Evolutionary conservation across 2,888 invertebrate genomes (phyloP).

Genomic region (Sturmia bella): DNA sequence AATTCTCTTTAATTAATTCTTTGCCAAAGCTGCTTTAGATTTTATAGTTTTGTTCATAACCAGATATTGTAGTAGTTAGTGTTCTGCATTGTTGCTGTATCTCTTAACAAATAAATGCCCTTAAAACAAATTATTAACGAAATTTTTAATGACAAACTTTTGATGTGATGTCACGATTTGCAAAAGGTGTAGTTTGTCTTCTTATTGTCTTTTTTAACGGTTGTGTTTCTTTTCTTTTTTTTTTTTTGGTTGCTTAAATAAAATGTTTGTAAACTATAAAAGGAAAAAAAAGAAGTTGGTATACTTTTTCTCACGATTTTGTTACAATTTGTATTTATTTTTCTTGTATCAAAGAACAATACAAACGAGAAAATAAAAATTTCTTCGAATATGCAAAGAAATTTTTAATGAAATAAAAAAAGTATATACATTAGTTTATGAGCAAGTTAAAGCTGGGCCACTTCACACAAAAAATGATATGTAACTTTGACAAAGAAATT

Average conservation of each 20-base stretch:
- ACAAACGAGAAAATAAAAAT: constrained; percentile 4
- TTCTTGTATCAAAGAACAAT: constrained; percentile 3
- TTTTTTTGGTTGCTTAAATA: constrained; percentile 50
- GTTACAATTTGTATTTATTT: constrained; percentile 74
- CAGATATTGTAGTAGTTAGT: constrained; percentile 19
- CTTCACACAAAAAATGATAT: too few relatives aligned
- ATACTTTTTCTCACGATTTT: constrained; percentile 78
- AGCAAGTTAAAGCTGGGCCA: too few relatives aligned
- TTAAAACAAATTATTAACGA: constrained; percentile 81
- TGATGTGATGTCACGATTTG: constrained; percentile 81
- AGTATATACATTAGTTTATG: too few relatives aligned
- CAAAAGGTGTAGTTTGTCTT: constrained; percentile 73
- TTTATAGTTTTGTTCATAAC: constrained; percentile 17
- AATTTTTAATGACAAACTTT: constrained; percentile 81
- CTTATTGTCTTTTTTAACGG: constrained; percentile 50
- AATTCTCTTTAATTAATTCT: not conserved
- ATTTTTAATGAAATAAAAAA: constrained; percentile 7
- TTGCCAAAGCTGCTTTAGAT: constrained; percentile 4
- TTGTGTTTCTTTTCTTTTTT: constrained; percentile 26
- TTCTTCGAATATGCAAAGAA: constrained; percentile 3
- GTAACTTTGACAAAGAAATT: too few relatives aligned
- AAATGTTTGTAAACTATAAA: constrained; percentile 39
- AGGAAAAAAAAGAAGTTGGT: constrained; percentile 54
- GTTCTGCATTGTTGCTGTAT: constrained; percentile 25
- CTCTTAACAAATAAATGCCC: constrained; percentile 69